phyloP scores from a whole-genome alignment of 2,888 invertebrate genomes.

The Hydraecia micacea region DNA sequence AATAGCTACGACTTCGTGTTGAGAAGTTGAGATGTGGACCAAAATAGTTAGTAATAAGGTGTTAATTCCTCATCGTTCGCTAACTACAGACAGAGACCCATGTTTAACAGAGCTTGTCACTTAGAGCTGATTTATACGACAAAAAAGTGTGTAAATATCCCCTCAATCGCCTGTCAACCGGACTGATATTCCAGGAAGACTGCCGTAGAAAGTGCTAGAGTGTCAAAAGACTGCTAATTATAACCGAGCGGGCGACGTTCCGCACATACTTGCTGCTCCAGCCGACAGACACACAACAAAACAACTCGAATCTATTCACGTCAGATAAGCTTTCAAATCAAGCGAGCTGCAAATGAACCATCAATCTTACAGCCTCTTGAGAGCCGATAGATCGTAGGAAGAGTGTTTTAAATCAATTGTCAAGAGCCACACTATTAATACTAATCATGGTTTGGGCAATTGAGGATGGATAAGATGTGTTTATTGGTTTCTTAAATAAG shows the following conservation, averaged over 20 bases:
- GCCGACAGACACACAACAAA: conserved; percentile 70
- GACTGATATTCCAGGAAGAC: conserved; percentile 73
- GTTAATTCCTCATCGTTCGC: conserved; percentile 7
- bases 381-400: conserved; percentile 53
- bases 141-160: conserved; percentile 21
- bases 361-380: conserved; percentile 67
- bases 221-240: conserved; percentile 82
- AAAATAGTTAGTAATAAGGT: neutral
- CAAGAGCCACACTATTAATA: conserved; percentile 55
- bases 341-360: conserved; percentile 65
- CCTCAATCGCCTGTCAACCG: conserved; percentile 34
- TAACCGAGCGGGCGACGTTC: conserved; percentile 80
- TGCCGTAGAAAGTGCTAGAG: conserved; percentile 70
- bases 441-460: conserved; percentile 24
- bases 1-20: neutral
- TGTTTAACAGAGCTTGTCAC: conserved; percentile 1
- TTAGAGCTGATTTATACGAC: neutral
- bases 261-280: conserved; percentile 73
- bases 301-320: conserved; percentile 72
- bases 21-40: neutral
- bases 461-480: conserved; percentile 11
- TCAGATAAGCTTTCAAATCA: conserved; percentile 67
- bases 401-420: conserved; percentile 66
- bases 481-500: conserved; percentile 14
- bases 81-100: neutral